Conservation (phyloP, 1,140 invertebrate species). For the Drosophila bocki region DNA sequence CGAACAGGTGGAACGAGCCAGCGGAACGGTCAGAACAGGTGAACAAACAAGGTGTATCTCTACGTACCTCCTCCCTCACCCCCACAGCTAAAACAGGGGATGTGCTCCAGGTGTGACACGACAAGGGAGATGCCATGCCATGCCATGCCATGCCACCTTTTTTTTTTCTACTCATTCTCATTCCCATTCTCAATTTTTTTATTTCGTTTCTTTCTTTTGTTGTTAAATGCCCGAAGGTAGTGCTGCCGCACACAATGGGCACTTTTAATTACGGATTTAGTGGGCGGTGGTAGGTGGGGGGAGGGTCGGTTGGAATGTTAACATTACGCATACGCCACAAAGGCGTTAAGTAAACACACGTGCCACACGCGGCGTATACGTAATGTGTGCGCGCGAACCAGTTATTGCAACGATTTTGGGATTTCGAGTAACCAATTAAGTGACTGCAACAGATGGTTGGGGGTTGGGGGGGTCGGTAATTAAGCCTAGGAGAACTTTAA, state of each 20-base stretch:
- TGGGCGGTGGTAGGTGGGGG: background rate
- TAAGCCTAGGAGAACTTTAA: background rate
- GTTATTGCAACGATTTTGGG: conserved; percentile 8
- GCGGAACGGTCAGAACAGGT: conserved; percentile 39
- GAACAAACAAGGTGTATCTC: conserved; percentile 42
- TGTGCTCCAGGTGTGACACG: conserved; percentile 15
- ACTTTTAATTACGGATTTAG: conserved; percentile 45
- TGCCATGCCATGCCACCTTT: conserved; percentile 1
- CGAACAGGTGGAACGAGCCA: conserved; percentile 25
- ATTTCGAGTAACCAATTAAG: conserved; percentile 1
- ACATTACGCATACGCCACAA: conserved; percentile 31
- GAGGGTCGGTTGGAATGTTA: background rate
- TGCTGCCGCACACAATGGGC: conserved; percentile 29
- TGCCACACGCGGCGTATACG: conserved; percentile 24
- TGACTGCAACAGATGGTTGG: background rate
- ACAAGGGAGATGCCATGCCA: background rate
- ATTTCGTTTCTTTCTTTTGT: conserved; percentile 3
- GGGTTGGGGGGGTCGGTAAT: too few species aligned
- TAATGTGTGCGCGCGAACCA: background rate
- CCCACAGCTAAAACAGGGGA: conserved; percentile 2
- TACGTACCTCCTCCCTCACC: background rate
- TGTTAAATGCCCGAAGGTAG: conserved; percentile 17
- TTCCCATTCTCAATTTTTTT: background rate
- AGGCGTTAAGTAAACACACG: conserved; percentile 23
- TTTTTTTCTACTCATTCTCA: background rate